Conservation (phyloP, 2,888 invertebrate species). For the Laspeyria flexula region DNA sequence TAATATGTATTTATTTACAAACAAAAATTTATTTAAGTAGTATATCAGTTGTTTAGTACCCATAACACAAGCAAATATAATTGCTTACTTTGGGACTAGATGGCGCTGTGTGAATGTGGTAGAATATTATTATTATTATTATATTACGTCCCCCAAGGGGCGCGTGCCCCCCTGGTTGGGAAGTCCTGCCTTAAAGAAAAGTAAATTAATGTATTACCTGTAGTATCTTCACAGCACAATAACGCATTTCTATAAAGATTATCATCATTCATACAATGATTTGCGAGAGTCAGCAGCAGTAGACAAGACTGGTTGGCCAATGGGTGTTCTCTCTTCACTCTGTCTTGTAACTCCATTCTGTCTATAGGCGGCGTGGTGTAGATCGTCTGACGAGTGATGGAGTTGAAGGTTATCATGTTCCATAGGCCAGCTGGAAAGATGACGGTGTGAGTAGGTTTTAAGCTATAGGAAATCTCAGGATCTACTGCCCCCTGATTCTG, state of each 20-base stretch:
- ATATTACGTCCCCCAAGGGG: too few relatives aligned
- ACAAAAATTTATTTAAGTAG: too few relatives aligned
- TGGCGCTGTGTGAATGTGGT: too few relatives aligned
- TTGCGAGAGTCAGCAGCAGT: constrained; percentile 94
- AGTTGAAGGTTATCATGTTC: constrained; percentile 91
- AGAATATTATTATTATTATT: too few relatives aligned
- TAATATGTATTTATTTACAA: too few relatives aligned
- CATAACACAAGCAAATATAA: too few relatives aligned
- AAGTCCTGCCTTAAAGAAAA: too few relatives aligned
- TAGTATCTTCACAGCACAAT: constrained; percentile 92
- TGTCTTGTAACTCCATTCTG: constrained; percentile 73
- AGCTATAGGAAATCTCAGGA: too few relatives aligned
- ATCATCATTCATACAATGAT: constrained; percentile 92
- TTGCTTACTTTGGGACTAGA: too few relatives aligned
- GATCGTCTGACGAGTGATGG: constrained; percentile 70
- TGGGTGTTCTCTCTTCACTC: constrained; percentile 87
- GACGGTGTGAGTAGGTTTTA: not conserved
- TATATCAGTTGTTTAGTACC: too few relatives aligned
- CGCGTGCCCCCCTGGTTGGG: too few relatives aligned
- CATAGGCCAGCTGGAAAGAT: constrained; percentile 90
- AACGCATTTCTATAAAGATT: constrained; percentile 96
- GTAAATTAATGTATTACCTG: constrained; percentile 87
- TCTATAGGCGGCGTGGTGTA: constrained; percentile 67
- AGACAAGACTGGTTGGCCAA: constrained; percentile 96
- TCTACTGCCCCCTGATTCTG: too few relatives aligned